Percentiles rank a stretch among this genome's conserved stretches.
Conservation (phyloP, 2,888 invertebrate species). For the Rhagonycha fulva region DNA sequence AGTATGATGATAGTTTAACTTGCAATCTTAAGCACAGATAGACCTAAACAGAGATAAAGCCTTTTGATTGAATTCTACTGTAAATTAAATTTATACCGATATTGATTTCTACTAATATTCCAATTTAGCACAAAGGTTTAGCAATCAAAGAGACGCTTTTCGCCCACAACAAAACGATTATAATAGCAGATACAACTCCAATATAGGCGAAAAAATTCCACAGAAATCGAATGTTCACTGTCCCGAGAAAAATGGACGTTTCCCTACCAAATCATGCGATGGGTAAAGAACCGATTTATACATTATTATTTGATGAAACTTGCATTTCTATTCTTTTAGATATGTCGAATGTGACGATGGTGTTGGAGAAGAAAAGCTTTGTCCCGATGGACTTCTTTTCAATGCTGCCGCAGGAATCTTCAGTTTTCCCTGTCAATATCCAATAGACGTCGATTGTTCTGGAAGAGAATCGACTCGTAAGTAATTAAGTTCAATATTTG, state of each 20-base stretch:
- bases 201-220: not conserved
- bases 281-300: conserved; percentile 44
- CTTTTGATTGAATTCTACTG: too few relatives aligned
- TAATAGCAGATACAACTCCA: not conserved
- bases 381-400: conserved; percentile 82
- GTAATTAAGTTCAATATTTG: conserved; percentile 43
- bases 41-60: too few relatives aligned
- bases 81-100: too few relatives aligned
- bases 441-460: conserved; percentile 78
- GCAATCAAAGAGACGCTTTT: not conserved
- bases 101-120: not conserved
- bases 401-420: conserved; percentile 70
- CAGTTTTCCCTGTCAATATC: conserved; percentile 82
- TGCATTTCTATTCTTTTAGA: conserved; percentile 34
- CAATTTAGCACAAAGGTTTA: not conserved
- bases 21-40: too few relatives aligned
- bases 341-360: conserved; percentile 68
- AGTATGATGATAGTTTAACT: too few relatives aligned
- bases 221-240: conserved; percentile 53
- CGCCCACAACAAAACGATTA: not conserved
- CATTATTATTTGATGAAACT: not conserved
- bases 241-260: conserved; percentile 71
- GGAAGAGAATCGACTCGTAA: conserved; percentile 71
- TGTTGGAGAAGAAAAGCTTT: conserved; percentile 73
- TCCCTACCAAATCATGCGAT: conserved; percentile 73